These are phyloP conservation scores for Acanthisitta chloris DNA, from an alignment of 2,113 vertebrate species.

Conservation along the genomic window DNA sequence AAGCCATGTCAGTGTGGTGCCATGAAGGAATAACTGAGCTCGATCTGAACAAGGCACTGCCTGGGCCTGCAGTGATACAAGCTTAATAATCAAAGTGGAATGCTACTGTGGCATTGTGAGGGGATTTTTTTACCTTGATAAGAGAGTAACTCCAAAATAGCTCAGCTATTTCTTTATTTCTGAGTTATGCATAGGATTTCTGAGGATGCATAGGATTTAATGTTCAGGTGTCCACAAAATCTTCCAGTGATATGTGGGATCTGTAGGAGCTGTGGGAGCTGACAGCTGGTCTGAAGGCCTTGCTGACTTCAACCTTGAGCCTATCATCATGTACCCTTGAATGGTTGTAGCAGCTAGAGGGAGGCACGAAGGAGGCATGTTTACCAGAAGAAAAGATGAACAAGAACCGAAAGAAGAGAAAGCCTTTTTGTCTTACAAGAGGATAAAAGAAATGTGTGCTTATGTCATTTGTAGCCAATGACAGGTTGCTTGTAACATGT, in stretches of 20 bases:
- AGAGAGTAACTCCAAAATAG: not conserved
- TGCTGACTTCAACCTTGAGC: too few species aligned
- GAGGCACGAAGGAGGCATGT: too few species aligned
- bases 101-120: not conserved
- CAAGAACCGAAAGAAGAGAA: too few species aligned
- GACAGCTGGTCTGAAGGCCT: too few species aligned
- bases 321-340: too few species aligned
- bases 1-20: not conserved
- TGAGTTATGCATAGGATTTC: not conserved
- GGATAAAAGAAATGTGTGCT: too few species aligned
- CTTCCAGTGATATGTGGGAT: not conserved
- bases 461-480: too few species aligned
- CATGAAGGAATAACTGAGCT: not conserved
- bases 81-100: not conserved
- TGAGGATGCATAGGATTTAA: not conserved
- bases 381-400: too few species aligned
- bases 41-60: not conserved
- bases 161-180: not conserved
- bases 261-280: too few species aligned
- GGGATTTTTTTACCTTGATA: not conserved
- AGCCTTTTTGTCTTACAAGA: too few species aligned
- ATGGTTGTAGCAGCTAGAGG: too few species aligned
- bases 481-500: too few species aligned
- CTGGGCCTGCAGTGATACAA: not conserved
- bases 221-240: not conserved